Evolutionary conservation across 2,113 vertebrate species (phyloP).

Genomic region (Phyllostomus hastatus): DNA sequence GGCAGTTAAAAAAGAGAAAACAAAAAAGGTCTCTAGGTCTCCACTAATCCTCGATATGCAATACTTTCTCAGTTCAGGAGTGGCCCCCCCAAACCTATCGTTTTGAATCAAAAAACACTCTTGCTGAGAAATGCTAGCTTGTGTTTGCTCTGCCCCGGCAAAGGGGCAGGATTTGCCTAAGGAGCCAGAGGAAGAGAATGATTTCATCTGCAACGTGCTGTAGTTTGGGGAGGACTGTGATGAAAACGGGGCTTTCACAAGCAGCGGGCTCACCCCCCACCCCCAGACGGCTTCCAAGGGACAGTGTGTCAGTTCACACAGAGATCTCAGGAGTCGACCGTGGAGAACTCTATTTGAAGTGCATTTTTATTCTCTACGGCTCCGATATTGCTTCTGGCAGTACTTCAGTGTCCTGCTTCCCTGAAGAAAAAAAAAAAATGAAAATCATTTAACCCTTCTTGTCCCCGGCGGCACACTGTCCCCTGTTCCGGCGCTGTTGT

Average conservation of each 20-base stretch:
- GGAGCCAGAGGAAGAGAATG: slow-evolving; percentile 52
- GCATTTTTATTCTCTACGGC: slow-evolving; percentile 60
- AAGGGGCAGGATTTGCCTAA: slow-evolving; percentile 49
- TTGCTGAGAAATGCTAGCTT: slow-evolving; percentile 50
- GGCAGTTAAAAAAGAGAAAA: background rate
- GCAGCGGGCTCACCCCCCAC: background rate
- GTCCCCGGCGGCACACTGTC: background rate
- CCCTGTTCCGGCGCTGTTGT: slow-evolving; percentile 3
- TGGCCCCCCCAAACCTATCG: background rate
- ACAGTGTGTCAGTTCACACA: slow-evolving; percentile 1
- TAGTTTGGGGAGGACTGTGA: slow-evolving; percentile 17
- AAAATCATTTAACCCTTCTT: slow-evolving; percentile 57
- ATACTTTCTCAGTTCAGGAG: slow-evolving; percentile 8
- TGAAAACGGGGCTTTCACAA: slow-evolving; percentile 34
- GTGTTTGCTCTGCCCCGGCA: slow-evolving; percentile 15
- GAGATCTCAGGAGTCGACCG: background rate
- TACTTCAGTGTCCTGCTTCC: slow-evolving; percentile 38
- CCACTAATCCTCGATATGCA: background rate
- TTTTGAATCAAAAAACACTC: slow-evolving; percentile 12
- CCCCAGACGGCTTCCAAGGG: background rate
- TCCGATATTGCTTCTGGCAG: slow-evolving; percentile 71
- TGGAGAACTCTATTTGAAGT: slow-evolving; percentile 42
- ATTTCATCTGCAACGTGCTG: slow-evolving; percentile 39
- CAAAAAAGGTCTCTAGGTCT: background rate
- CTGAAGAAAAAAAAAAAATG: background rate